Percentiles rank a stretch among this genome's conserved stretches.
phyloP scores from a whole-genome alignment of 2,113 vertebrate genomes.

The Mixornis gularis region DNA sequence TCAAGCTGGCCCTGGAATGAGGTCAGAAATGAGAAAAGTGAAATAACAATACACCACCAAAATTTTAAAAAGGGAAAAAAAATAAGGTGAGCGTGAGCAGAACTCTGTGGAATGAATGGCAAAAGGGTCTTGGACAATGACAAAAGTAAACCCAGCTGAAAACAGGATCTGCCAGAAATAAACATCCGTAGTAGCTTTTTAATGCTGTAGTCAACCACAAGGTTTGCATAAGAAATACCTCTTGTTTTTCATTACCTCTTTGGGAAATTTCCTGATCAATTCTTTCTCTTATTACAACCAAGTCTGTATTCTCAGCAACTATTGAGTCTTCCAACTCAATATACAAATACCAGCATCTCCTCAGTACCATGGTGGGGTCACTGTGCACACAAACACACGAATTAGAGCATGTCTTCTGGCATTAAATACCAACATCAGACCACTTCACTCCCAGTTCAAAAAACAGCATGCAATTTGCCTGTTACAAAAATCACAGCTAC shows the following conservation, averaged over 20 bases:
- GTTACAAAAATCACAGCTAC: not conserved
- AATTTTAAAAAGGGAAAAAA: not conserved
- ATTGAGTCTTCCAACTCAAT: not conserved
- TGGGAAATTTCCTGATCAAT: not conserved
- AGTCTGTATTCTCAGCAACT: not conserved
- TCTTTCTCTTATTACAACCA: not conserved
- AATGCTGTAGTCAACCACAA: not conserved
- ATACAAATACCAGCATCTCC: not conserved
- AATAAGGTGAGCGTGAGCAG: not conserved
- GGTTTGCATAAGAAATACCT: not conserved
- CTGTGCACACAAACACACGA: not conserved
- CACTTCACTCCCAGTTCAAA: not conserved
- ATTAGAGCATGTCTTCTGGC: not conserved
- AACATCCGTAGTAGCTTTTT: not conserved
- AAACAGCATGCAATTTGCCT: not conserved
- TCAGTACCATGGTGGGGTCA: not conserved
- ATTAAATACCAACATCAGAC: not conserved
- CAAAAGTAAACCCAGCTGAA: not conserved
- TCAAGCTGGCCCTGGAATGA: not conserved
- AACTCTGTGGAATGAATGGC: not conserved
- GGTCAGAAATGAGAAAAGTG: not conserved
- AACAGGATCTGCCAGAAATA: not conserved
- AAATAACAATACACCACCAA: not conserved
- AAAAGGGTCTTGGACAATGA: not conserved
- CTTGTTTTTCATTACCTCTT: not conserved